Conservation (phyloP, 2,797 vertebrate species). For the Arctocebus calabarensis region DNA sequence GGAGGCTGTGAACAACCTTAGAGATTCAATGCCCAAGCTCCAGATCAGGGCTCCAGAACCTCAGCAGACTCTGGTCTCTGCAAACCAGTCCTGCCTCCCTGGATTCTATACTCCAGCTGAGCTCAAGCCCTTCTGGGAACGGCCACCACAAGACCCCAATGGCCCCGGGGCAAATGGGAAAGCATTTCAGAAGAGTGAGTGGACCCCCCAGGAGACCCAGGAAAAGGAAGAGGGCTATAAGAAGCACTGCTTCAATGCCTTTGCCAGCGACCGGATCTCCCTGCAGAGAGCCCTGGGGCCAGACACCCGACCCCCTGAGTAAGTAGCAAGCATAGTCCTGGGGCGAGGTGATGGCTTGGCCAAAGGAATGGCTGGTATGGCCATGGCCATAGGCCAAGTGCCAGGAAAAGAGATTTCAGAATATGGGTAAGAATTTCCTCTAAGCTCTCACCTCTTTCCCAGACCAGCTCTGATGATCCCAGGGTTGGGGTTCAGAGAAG, state of each 20-base stretch:
- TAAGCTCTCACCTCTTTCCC: not conserved
- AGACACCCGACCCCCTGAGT: conserved; percentile 96
- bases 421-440: not conserved
- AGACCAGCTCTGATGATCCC: not conserved
- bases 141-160: conserved; percentile 91
- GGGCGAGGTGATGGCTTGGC: not conserved
- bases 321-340: conserved; percentile 83
- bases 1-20: conserved; percentile 94
- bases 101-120: conserved; percentile 92
- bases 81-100: conserved; percentile 88
- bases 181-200: conserved; percentile 89
- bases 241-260: conserved; percentile 98
- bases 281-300: conserved; percentile 95
- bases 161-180: conserved; percentile 91
- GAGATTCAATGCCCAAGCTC: conserved; percentile 90
- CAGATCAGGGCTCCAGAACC: conserved; percentile 93
- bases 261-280: conserved; percentile 96
- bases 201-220: conserved; percentile 91
- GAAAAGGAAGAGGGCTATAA: conserved; percentile 94
- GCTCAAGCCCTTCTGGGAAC: conserved; percentile 92
- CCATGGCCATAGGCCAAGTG: not conserved
- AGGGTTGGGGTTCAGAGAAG: not conserved
- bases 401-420: conserved; percentile 26
- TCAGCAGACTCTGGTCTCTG: conserved; percentile 74
- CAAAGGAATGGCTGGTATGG: not conserved